Evolutionary conservation across 2,113 vertebrate genomes (phyloP).

Genomic region (Protomyctophum bolini): DNA sequence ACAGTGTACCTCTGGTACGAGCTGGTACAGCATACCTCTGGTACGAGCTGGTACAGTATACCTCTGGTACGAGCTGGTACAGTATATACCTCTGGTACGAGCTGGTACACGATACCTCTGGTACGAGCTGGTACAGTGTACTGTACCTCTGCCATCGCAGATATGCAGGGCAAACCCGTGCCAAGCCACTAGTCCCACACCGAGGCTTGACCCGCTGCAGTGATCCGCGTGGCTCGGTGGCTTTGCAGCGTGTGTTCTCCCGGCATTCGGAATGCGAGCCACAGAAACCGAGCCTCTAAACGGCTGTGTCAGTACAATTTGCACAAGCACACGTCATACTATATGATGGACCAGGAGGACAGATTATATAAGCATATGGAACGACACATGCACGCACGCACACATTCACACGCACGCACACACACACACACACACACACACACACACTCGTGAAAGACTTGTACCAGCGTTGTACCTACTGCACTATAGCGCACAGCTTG

Average conservation of each 20-base stretch:
- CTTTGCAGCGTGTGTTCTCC: slow-evolving; percentile 67
- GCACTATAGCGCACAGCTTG: slow-evolving; percentile 9
- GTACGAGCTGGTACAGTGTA: slow-evolving; percentile 24
- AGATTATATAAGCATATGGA: slow-evolving; percentile 34
- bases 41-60: too few relatives aligned
- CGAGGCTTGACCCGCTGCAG: slow-evolving; percentile 68
- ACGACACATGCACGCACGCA: slow-evolving; percentile 25
- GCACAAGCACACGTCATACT: slow-evolving; percentile 18
- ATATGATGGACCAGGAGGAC: too few relatives aligned
- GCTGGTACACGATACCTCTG: too few relatives aligned
- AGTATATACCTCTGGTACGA: too few relatives aligned
- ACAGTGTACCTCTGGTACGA: not conserved
- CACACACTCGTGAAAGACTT: not conserved
- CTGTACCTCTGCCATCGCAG: slow-evolving; percentile 60
- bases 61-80: too few relatives aligned
- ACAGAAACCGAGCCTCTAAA: slow-evolving; percentile 63
- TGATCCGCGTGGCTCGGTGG: slow-evolving; percentile 67
- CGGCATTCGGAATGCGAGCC: slow-evolving; percentile 72
- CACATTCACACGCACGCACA: slow-evolving; percentile 9
- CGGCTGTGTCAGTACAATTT: slow-evolving; percentile 71
- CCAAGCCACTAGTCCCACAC: slow-evolving; percentile 73
- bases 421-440: not conserved
- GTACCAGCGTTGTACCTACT: not conserved
- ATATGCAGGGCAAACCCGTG: slow-evolving; percentile 45
- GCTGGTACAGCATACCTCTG: too few relatives aligned